These are phyloP conservation scores for Knipowitschia caucasica DNA, from an alignment of 2,797 vertebrate genomes.

Conservation along the genomic window DNA sequence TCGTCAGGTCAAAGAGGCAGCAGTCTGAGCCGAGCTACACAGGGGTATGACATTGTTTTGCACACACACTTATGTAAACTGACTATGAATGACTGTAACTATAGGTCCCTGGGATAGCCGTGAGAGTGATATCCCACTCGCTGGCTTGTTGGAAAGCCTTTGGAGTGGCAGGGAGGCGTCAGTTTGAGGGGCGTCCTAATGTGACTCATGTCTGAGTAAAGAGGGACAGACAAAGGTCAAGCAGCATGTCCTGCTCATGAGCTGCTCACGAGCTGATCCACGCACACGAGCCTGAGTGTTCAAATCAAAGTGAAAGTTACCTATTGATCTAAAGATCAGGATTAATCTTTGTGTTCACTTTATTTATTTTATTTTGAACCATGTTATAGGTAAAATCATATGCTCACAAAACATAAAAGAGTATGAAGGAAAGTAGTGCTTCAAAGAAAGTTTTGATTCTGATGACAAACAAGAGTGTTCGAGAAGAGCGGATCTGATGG, in stretches of 20 bases:
- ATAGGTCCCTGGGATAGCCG: neutral
- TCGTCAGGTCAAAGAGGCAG: too few species aligned
- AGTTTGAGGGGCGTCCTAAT: conserved; percentile 58
- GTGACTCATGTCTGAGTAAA: conserved; percentile 56
- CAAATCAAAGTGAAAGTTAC: too few species aligned
- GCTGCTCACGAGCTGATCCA: conserved; percentile 42
- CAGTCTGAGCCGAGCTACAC: too few species aligned
- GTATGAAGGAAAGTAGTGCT: neutral
- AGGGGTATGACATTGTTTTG: too few species aligned
- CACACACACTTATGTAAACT: too few species aligned
- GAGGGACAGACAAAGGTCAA: conserved; percentile 48
- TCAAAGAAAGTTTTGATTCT: neutral
- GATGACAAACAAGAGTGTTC: neutral
- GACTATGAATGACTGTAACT: too few species aligned
- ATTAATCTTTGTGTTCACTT: neutral
- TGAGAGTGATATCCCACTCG: conserved; percentile 2
- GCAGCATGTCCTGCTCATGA: conserved; percentile 52
- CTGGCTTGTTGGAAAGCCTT: conserved; percentile 30
- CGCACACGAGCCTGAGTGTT: conserved; percentile 34
- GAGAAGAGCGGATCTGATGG: conserved; percentile 7
- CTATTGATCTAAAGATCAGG: too few species aligned
- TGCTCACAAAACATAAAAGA: neutral
- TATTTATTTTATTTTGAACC: conserved; percentile 25
- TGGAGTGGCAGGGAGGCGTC: conserved; percentile 37
- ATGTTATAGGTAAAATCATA: neutral